These are phyloP conservation scores for Tragopan temminckii DNA, from an alignment of 2,797 vertebrate species.

Conservation along the genomic window DNA sequence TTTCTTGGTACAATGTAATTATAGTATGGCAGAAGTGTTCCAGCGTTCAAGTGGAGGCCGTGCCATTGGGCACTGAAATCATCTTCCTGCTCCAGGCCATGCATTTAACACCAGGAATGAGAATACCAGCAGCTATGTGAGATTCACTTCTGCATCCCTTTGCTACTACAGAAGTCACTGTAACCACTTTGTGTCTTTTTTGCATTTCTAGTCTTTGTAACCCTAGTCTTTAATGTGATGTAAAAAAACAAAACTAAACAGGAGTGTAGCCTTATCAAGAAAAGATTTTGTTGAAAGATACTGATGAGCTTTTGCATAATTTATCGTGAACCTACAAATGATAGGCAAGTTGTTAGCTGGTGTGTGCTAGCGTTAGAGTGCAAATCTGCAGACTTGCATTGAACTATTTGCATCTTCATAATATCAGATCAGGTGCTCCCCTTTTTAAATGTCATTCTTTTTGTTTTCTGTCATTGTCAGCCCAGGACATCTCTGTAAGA, in stretches of 20 bases:
- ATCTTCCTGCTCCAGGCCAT: background rate
- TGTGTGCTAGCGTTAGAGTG: background rate
- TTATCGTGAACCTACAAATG: background rate
- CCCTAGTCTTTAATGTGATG: background rate
- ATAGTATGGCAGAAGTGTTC: background rate
- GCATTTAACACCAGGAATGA: too few relatives aligned
- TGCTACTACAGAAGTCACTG: background rate
- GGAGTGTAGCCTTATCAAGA: background rate
- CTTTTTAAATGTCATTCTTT: background rate
- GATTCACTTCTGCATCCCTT: background rate
- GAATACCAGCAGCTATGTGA: background rate
- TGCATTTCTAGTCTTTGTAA: background rate
- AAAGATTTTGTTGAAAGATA: background rate
- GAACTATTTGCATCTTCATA: background rate
- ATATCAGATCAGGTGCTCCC: background rate
- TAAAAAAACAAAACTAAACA: background rate
- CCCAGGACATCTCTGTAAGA: background rate
- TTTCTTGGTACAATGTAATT: background rate
- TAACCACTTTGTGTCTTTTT: background rate
- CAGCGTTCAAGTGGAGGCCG: background rate
- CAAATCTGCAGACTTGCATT: background rate
- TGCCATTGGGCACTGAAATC: background rate
- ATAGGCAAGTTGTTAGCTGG: background rate
- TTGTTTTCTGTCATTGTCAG: background rate
- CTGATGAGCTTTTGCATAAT: background rate